phyloP scores from a whole-genome alignment of 2,888 invertebrate genomes.

The Caradrina kadenii region DNA sequence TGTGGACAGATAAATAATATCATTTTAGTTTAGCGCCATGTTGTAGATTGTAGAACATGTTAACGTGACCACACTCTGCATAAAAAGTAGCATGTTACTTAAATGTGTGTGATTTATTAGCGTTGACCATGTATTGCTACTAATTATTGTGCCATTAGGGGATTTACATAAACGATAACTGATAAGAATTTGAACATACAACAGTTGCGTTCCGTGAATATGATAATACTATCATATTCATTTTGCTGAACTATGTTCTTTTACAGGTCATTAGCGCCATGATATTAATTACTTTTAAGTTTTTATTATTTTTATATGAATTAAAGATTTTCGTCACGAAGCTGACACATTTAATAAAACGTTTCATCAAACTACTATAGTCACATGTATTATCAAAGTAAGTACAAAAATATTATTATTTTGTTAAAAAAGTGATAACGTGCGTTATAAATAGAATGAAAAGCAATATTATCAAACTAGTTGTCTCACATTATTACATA shows the following conservation, averaged over 20 bases:
- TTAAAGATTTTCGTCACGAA: not conserved
- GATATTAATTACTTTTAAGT: not conserved
- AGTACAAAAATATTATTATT: not conserved
- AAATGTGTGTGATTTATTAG: constrained; percentile 24
- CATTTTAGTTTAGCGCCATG: constrained; percentile 14
- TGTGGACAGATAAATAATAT: constrained; percentile 35
- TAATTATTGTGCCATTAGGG: constrained; percentile 20
- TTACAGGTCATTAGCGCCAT: not conserved
- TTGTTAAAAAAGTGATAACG: constrained; percentile 30
- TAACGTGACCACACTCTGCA: not conserved
- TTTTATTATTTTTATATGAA: not conserved
- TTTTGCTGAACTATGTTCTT: not conserved
- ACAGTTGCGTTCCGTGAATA: constrained; percentile 15
- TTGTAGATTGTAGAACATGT: not conserved
- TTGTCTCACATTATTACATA: constrained; percentile 10
- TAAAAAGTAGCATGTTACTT: constrained; percentile 11
- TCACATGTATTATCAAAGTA: constrained; percentile 8
- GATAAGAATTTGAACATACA: constrained; percentile 1
- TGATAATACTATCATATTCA: not conserved
- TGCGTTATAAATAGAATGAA: constrained; percentile 20
- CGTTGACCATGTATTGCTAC: constrained; percentile 2
- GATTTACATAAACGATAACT: constrained; percentile 10
- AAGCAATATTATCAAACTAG: constrained; percentile 11
- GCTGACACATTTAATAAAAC: not conserved
- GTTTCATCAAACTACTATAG: not conserved